phyloP scores from a whole-genome alignment of 2,113 vertebrate genomes.

The Stegostoma tigrinum region DNA sequence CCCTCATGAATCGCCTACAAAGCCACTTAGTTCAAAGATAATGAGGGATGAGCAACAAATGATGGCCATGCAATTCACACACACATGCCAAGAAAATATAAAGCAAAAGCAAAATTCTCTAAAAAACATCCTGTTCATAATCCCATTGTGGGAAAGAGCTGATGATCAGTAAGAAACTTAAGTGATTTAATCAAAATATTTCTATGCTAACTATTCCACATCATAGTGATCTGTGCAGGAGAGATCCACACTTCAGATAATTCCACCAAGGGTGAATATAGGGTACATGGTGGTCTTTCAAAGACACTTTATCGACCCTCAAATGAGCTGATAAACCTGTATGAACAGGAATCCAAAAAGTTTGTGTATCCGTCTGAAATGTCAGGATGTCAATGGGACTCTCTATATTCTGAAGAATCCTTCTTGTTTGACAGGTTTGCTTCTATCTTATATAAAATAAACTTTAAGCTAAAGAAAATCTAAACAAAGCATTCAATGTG shows the following conservation, averaged over 20 bases:
- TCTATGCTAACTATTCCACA: not conserved
- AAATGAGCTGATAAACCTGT: not conserved
- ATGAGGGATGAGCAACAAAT: too few relatives aligned
- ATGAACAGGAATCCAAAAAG: not conserved
- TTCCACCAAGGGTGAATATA: not conserved
- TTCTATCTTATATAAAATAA: not conserved
- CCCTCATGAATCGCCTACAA: too few relatives aligned
- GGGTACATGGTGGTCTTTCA: not conserved
- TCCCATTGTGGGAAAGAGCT: not conserved
- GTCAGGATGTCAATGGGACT: not conserved
- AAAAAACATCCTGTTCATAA: not conserved
- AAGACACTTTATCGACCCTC: not conserved
- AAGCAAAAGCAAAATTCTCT: not conserved
- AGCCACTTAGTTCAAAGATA: too few relatives aligned
- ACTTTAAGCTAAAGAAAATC: not conserved
- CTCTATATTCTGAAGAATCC: not conserved
- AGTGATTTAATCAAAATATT: not conserved
- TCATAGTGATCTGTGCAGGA: not conserved
- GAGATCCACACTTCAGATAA: not conserved
- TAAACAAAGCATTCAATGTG: not conserved
- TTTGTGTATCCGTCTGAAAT: not conserved
- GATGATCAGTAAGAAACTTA: not conserved
- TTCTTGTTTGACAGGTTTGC: not conserved
- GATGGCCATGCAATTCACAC: too few relatives aligned
- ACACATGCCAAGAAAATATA: too few relatives aligned